A percentile compares a stretch with the other conserved stretches of the same genome.
Conservation (phyloP, 2,888 invertebrate genomes). For the Cheilosia grossa region DNA sequence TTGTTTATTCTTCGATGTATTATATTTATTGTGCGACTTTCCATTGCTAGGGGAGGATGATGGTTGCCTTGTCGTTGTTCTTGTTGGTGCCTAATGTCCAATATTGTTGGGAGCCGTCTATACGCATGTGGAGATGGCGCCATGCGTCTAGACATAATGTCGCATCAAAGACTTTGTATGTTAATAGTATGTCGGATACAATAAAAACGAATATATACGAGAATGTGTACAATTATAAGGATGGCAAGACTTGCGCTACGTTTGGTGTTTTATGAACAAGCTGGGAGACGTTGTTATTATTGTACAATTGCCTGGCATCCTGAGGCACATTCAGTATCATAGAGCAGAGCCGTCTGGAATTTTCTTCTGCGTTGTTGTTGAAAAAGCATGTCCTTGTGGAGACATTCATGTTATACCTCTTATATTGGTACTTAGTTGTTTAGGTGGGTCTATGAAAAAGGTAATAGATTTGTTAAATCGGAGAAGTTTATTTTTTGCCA, state of each 20-base stretch:
- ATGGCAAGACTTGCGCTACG: neutral
- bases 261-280: neutral
- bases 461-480: too few species aligned
- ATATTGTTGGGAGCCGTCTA: slow-evolving; percentile 17
- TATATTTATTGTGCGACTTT: slow-evolving; percentile 43
- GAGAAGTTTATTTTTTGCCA: too few species aligned
- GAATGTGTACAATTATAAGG: neutral
- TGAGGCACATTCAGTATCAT: neutral
- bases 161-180: slow-evolving; percentile 66
- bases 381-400: too few species aligned
- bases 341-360: neutral
- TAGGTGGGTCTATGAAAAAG: too few species aligned
- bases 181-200: slow-evolving; percentile 49
- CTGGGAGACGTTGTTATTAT: slow-evolving; percentile 50
- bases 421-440: too few species aligned
- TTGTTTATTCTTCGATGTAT: slow-evolving; percentile 54
- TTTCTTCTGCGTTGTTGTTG: neutral
- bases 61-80: slow-evolving; percentile 5
- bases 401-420: too few species aligned
- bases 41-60: slow-evolving; percentile 34
- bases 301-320: slow-evolving; percentile 28
- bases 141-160: slow-evolving; percentile 78
- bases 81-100: slow-evolving; percentile 61
- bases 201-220: slow-evolving; percentile 14
- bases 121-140: slow-evolving; percentile 75